Evolutionary conservation across 2,888 invertebrate genomes (phyloP).

Genomic region (Synanthedon formicaeformis): DNA sequence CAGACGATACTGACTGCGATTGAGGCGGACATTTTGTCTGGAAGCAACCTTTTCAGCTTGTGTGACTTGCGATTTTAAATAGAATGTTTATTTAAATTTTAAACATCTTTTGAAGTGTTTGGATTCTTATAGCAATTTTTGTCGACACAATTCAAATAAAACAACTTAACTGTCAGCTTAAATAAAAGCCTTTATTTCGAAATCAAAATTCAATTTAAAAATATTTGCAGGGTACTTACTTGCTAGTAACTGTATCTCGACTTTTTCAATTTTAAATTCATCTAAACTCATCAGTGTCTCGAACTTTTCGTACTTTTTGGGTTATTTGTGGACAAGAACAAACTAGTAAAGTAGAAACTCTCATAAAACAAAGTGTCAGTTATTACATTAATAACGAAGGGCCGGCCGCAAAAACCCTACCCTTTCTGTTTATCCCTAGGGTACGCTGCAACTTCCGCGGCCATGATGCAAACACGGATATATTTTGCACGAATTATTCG

Average conservation of each 20-base stretch:
- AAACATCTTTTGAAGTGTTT: background rate
- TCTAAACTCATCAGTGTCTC: too few species aligned
- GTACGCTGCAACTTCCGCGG: conserved; percentile 23
- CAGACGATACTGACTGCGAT: conserved; percentile 53
- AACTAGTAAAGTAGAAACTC: conserved; percentile 39
- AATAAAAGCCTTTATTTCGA: too few species aligned
- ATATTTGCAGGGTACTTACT: too few species aligned
- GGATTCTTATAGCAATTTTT: too few species aligned
- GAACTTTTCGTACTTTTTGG: background rate
- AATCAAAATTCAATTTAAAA: too few species aligned
- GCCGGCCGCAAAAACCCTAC: conserved; percentile 38
- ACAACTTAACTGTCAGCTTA: too few species aligned
- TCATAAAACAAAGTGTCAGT: conserved; percentile 67
- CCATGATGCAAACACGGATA: conserved; percentile 27
- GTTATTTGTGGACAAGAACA: background rate
- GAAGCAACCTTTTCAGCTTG: conserved; percentile 32
- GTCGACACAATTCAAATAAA: too few species aligned
- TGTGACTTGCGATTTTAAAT: conserved; percentile 21
- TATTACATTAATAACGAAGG: conserved; percentile 66
- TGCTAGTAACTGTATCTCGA: too few species aligned
- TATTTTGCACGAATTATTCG: background rate
- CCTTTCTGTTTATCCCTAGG: conserved; percentile 57
- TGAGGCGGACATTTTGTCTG: conserved; percentile 34
- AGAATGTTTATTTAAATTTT: background rate
- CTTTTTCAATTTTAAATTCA: too few species aligned